phyloP scores from a whole-genome alignment of 2,113 vertebrate genomes.

The Toxostoma redivivum region DNA sequence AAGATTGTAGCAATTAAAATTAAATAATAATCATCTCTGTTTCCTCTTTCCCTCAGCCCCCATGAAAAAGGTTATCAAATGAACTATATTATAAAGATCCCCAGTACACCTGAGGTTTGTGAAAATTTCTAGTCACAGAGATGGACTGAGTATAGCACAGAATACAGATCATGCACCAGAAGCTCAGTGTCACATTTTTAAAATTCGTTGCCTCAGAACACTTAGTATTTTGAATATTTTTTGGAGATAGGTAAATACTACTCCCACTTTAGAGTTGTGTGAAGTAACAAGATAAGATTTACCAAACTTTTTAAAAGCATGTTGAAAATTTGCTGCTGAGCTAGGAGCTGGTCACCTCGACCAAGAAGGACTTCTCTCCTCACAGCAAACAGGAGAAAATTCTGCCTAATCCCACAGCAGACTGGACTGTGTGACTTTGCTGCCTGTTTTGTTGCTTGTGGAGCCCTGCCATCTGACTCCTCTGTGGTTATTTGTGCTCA shows the following conservation, averaged over 20 bases:
- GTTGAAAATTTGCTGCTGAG: neutral
- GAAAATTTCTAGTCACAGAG: neutral
- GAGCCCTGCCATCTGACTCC: neutral
- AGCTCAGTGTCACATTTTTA: neutral
- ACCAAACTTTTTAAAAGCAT: neutral
- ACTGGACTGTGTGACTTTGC: rapidly evolving
- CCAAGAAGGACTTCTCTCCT: neutral
- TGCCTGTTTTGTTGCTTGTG: neutral
- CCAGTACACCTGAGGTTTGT: neutral
- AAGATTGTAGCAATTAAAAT: neutral
- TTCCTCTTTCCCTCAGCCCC: neutral
- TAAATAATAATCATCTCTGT: neutral
- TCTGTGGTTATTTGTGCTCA: neutral
- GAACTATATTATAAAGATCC: neutral
- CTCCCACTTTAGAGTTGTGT: neutral
- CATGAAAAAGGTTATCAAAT: neutral
- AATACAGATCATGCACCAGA: neutral
- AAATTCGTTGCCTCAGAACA: neutral
- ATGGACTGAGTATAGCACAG: neutral
- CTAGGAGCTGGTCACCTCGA: neutral
- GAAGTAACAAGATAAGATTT: neutral
- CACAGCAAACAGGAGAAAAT: neutral
- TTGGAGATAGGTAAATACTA: neutral
- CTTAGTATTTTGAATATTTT: neutral
- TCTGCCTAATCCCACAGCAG: neutral